Base-by-base conservation (phyloP, 2,888 invertebrate species). In the Euplagia quadripunctaria region DNA sequence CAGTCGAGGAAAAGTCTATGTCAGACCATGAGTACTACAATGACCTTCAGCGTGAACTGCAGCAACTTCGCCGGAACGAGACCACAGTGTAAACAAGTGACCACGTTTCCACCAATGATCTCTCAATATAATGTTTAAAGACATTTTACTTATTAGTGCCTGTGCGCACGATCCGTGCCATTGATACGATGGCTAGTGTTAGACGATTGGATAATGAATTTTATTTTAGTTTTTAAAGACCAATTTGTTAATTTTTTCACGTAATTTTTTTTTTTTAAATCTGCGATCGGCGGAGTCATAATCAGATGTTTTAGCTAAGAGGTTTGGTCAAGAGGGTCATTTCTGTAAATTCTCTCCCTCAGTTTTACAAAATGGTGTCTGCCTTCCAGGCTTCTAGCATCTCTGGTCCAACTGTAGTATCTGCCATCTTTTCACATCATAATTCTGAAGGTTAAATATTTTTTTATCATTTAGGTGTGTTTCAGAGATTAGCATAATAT, bases 21-120 rank as follows among this genome's bases (percentile, higher is more conserved):
- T 98, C 98, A 14, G 99, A 99, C 91, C 99, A 99, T 90, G 99
- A 99, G 92, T 99, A 99, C 95, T 99, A 99, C 96, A 99, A 99
- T 92, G 99, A 99, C 91, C 96, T 98, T 77, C 98, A 98, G 90
- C 96, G 98, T 68, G 99, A 99, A 91, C 94, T 98, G 80, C 98
- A 99, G 91, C 99, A 99, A 42, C 95, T 99, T 80, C 97, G 97
- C 87, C 97, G 98, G 81, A 98, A 98, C 89, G 98, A 98, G 92
- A 98, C 98, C 69, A 97, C 98, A 72, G 98, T 98, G 88, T 98
- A 90, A 80, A 77, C 70, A 63, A 66, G 67, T 82, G 70, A 75
- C 84, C 80, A 73, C 80, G 81, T 82, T 85, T 64, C 72, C 74
- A 75, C 84, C 85, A 87, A 88, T 91, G 92, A 92, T 92, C 91